These are phyloP conservation scores for Elanoides forficatus DNA, from an alignment of 2,113 vertebrate species.

Conservation along the genomic window DNA sequence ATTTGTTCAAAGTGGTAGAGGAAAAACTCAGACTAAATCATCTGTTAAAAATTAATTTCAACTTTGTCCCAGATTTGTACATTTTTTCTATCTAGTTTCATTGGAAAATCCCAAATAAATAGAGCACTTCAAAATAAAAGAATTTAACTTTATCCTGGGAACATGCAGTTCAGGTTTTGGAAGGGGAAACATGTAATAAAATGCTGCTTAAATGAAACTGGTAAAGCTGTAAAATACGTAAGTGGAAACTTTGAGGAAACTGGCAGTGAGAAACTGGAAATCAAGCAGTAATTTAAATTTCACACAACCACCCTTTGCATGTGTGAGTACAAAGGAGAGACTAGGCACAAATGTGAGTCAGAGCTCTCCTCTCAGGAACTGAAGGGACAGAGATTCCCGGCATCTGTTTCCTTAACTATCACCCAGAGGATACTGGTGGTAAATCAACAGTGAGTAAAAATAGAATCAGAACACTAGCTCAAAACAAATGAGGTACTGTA, in stretches of 20 bases:
- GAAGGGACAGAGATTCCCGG: constrained; percentile 86
- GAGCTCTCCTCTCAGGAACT: constrained; percentile 86
- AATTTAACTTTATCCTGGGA: constrained; percentile 84
- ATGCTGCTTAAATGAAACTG: constrained; percentile 69
- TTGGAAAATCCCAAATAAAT: constrained; percentile 73
- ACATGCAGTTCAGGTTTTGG: constrained; percentile 76
- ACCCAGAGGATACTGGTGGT: constrained; percentile 87
- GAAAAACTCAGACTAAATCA: constrained; percentile 26
- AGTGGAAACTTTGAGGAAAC: constrained; percentile 96
- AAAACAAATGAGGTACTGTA: constrained; percentile 62
- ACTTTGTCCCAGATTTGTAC: constrained; percentile 12
- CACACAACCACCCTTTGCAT: constrained; percentile 83
- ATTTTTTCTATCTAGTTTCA: constrained; percentile 40
- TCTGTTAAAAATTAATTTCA: constrained; percentile 62
- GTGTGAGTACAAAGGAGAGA: constrained; percentile 87
- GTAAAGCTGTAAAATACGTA: constrained; percentile 86
- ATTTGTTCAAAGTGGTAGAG: neutral
- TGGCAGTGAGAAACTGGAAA: constrained; percentile 87
- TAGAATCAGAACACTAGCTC: constrained; percentile 77
- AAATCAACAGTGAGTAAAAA: constrained; percentile 92
- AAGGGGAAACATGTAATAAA: constrained; percentile 76
- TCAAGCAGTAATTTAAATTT: constrained; percentile 80
- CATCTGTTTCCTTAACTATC: constrained; percentile 98
- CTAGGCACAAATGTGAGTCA: constrained; percentile 80
- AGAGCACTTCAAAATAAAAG: constrained; percentile 58